Conservation (phyloP, 2,113 vertebrate species). For the Dicentrarchus labrax region DNA sequence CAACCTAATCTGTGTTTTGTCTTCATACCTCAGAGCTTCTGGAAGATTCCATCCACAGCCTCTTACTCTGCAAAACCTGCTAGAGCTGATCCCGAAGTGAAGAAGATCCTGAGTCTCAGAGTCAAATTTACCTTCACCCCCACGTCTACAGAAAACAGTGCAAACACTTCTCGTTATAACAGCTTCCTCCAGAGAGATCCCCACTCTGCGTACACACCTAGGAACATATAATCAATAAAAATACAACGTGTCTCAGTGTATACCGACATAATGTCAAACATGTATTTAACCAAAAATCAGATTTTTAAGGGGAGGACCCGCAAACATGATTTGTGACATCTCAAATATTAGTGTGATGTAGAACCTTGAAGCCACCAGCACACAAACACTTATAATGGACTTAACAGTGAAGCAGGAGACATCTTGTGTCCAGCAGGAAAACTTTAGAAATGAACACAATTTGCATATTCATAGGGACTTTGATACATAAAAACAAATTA, state of each 20-base stretch:
- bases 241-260: neutral
- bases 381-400: too few species aligned
- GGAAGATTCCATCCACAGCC: conserved; percentile 34
- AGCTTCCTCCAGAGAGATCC: neutral
- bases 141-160: conserved; percentile 11
- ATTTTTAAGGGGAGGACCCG: too few species aligned
- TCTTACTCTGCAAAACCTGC: conserved; percentile 6
- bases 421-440: too few species aligned
- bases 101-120: neutral
- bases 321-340: too few species aligned
- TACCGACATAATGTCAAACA: neutral
- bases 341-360: too few species aligned
- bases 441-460: too few species aligned
- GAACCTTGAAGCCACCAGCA: too few species aligned
- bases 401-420: too few species aligned
- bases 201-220: neutral
- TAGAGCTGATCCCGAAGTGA: conserved; percentile 20
- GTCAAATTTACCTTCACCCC: conserved; percentile 15
- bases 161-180: conserved; percentile 4
- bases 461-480: too few species aligned
- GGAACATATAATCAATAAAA: neutral
- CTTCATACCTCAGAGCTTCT: conserved; percentile 14
- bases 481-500: neutral
- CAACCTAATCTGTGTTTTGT: conserved; percentile 4
- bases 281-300: neutral